Evolutionary conservation across 2,113 vertebrate species (phyloP).

Genomic region (Aptenodytes patagonicus): DNA sequence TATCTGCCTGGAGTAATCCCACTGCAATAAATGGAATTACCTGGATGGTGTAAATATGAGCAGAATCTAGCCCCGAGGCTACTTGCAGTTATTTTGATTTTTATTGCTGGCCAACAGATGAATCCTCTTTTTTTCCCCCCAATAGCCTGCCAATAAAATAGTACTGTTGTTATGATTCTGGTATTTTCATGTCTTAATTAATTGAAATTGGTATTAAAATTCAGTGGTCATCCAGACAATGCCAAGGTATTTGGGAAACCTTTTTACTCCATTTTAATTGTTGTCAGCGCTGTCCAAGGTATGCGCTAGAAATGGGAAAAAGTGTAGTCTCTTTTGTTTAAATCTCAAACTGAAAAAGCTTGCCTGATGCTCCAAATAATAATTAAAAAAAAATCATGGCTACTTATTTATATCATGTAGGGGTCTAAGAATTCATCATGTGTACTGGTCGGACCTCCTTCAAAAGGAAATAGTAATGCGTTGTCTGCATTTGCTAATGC

Average conservation of each 20-base stretch:
- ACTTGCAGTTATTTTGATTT: slow-evolving; percentile 20
- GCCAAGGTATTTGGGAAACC: neutral
- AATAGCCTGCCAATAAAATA: neutral
- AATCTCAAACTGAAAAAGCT: neutral
- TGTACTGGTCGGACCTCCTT: neutral
- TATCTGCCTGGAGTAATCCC: slow-evolving; percentile 30
- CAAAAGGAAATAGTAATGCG: neutral
- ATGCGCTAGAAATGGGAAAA: neutral
- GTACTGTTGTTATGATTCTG: neutral
- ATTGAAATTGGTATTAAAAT: neutral
- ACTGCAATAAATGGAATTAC: slow-evolving; percentile 42
- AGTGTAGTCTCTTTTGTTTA: neutral
- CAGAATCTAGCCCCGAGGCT: slow-evolving; percentile 3
- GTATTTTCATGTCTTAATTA: slow-evolving; percentile 3
- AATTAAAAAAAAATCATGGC: neutral
- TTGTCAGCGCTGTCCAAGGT: slow-evolving; percentile 10
- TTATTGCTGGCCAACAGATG: neutral
- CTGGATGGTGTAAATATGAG: slow-evolving; percentile 43
- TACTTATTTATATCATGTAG: neutral
- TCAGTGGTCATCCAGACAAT: neutral
- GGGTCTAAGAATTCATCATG: neutral
- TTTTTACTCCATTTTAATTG: neutral
- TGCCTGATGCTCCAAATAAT: neutral
- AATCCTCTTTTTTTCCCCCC: neutral
- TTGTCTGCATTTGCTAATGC: neutral